Evolutionary conservation across 1,140 invertebrate species (phyloP), one percentile per base, ranked within the genome.

Genomic region (Microplitis demolitor): DNA sequence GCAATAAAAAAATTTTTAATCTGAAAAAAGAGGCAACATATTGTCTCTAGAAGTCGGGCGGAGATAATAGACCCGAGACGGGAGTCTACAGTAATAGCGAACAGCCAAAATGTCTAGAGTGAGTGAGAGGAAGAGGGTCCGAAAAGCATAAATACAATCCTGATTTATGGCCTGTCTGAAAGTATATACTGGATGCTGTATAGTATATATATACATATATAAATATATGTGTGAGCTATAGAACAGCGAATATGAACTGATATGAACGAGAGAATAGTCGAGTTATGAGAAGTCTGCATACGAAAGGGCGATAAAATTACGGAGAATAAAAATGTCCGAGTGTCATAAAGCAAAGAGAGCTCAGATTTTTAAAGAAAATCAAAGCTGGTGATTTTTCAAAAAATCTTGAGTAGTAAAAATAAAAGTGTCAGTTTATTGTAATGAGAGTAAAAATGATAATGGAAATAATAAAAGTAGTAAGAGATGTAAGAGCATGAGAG

Each of bases 131-230:
- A 45, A 45, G 39, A 45, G 39, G 39, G 39, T 45, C 39, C 11
- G 39, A 11, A 24, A 24, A 45, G 45, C 63, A 66, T 66, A 66
- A 66, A 66, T 66, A 66, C 39, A 24, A 66, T 50, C 45, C 39
- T 66, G 63, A 66, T 66, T 66, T 66, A 66, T 66, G 45, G 24
- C 51, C 63, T 39, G 45, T 66, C 45, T 66, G 39, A 53, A 45
- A 45, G 33, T 64, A 35, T 35, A 35, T 35, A 34, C 35, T 6
- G 11, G 39, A 6, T 45, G 39, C 2, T 11, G 39, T 9, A 45
- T 45, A 45, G 39, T 45, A 45, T 6, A 45, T 9, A 45, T 45
- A 45, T 45, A 24, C 13, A 24, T 24, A 24, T 24, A 24, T 24
- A 24, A 24, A 24, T 24, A 24, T 24, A 24, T 24, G 24, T 24